These are phyloP conservation scores for Nerophis lumbriciformis DNA, from an alignment of 2,113 vertebrate species.

Conservation along the genomic window DNA sequence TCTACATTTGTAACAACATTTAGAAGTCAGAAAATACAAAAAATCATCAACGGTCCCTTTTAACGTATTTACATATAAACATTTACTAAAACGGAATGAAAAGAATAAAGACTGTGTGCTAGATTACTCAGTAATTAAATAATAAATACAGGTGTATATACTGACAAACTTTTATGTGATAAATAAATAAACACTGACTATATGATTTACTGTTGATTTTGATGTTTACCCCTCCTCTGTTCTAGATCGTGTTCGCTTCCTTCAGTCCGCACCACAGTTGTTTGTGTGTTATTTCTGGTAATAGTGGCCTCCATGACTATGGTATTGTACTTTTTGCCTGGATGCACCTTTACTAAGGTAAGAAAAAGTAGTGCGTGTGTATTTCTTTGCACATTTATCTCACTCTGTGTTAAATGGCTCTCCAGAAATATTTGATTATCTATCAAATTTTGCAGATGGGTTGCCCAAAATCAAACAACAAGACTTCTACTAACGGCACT, in stretches of 20 bases:
- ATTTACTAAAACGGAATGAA: too few species aligned
- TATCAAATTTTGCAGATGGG: slow-evolving; percentile 61
- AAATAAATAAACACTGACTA: too few species aligned
- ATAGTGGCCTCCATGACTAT: slow-evolving; percentile 78
- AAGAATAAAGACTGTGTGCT: too few species aligned
- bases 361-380: not conserved
- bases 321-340: slow-evolving; percentile 85
- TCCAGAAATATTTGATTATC: too few species aligned
- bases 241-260: slow-evolving; percentile 72
- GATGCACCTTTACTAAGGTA: slow-evolving; percentile 90
- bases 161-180: too few species aligned
- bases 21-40: too few species aligned
- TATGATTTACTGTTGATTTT: not conserved
- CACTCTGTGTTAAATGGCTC: too few species aligned
- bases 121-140: too few species aligned
- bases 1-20: too few species aligned
- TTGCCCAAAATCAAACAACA: slow-evolving; percentile 75
- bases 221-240: not conserved
- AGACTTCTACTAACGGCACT: slow-evolving; percentile 75
- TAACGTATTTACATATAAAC: too few species aligned
- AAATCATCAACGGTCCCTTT: too few species aligned
- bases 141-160: too few species aligned
- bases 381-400: not conserved
- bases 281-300: slow-evolving; percentile 78
- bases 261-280: slow-evolving; percentile 74